These are phyloP conservation scores for Hermatobates lingyangjiaoensis DNA, from an alignment of 1,140 invertebrate species.

Conservation along the genomic window DNA sequence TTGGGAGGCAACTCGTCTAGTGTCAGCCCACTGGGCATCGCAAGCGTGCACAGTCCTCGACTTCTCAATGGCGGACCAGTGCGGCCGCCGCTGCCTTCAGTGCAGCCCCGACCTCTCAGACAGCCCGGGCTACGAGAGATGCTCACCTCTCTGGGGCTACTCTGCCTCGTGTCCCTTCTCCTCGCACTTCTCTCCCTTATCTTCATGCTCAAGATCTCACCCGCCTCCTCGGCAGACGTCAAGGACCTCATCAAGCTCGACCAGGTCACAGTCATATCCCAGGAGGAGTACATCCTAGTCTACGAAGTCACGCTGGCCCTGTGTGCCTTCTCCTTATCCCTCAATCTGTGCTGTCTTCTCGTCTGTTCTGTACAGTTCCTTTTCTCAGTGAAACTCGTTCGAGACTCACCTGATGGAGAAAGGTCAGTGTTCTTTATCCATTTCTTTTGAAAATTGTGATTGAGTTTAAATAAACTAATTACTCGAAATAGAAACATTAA, in stretches of 20 bases:
- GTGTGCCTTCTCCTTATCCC: slow-evolving; percentile 64
- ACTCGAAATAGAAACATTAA: no score
- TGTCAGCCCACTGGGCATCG: slow-evolving; percentile 26
- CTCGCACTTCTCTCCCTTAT: slow-evolving; percentile 64
- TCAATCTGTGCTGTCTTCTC: slow-evolving; percentile 76
- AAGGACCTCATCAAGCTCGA: slow-evolving; percentile 31
- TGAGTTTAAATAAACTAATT: no score
- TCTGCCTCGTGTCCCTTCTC: slow-evolving; percentile 64
- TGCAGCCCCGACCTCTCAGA: slow-evolving; percentile 9
- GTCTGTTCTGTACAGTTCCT: slow-evolving; percentile 87
- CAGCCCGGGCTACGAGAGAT: slow-evolving; percentile 49
- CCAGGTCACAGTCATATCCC: slow-evolving; percentile 33
- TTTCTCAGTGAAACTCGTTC: slow-evolving; percentile 76
- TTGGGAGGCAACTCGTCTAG: slow-evolving; percentile 38
- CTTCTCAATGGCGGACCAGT: slow-evolving; percentile 21
- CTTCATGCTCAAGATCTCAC: slow-evolving; percentile 68
- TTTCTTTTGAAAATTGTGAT: no score
- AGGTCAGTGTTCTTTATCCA: slow-evolving; percentile 23
- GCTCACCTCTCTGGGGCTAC: slow-evolving; percentile 63
- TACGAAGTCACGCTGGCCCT: slow-evolving; percentile 78
- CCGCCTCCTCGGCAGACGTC: slow-evolving; percentile 30
- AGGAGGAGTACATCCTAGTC: slow-evolving; percentile 65
- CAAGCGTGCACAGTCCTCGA: slow-evolving; percentile 7
- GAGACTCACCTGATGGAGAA: slow-evolving; percentile 42
- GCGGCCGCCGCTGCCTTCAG: slow-evolving; percentile 16